Base-by-base conservation (phyloP, 2,888 invertebrate species). In the Alentia gelatinosa region DNA sequence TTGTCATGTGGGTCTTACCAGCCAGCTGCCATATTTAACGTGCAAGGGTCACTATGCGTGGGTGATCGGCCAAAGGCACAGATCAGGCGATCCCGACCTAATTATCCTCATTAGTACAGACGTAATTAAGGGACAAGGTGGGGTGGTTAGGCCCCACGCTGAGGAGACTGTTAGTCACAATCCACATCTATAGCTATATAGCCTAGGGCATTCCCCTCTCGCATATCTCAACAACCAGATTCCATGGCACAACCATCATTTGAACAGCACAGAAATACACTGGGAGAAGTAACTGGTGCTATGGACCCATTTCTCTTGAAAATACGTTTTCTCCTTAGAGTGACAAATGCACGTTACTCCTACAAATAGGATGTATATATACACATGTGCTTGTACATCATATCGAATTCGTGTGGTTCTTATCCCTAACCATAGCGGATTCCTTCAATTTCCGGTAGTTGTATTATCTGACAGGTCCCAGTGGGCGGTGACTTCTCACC, bases 1-100 rank as follows among this genome's bases (percentile, higher is more conserved):
- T 30, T 74, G 74, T 33, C 74, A 26, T 33, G 74, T 74, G n/a
- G 47, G n/a, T n/a, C 83, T 5, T 9, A n/a, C 1, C 39, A 26
- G 23, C 83, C 83, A 83, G 40, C 83, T 19, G 42, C 83, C 39
- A 56, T n/a, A 56, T 56, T 56, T 56, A 56, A 56, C 56, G 56
- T 56, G 19, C 3, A 56, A n/a, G 56, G 56, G 56, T 56, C 56
- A 56, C 23, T 56, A 1, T 56, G 56, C 23, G 56, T 3, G 19
- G 56, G 56, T 1, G 12, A 4, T 56, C 56, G 3, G 9, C n/a
- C 56, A n/a, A 56, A 3, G n/a, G n/a, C 56, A 56, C 56, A 56
- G 56, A 56, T 1, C 56, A 56, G 56, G 12, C 15, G 7, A 15
- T 15, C 47, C 9, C 47, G 47, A 42, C 9, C 15, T 42, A n/a